These are phyloP conservation scores for Pseudomyrmex concolor DNA, from an alignment of 1,140 invertebrate species.

Conservation along the genomic window DNA sequence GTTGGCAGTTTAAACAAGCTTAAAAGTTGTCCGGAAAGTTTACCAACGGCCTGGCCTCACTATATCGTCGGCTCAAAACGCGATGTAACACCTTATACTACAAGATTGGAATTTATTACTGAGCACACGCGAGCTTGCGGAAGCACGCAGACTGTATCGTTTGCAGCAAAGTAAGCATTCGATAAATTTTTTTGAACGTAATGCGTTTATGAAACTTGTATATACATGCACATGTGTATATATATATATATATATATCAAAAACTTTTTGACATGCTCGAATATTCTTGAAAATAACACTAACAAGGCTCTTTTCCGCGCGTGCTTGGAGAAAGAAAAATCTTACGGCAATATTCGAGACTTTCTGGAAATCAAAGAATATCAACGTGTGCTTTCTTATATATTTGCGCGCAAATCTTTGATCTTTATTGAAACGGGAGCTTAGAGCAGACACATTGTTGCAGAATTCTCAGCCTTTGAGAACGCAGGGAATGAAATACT, in stretches of 20 bases:
- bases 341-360: background rate
- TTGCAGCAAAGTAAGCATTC: background rate
- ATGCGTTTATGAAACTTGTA: background rate
- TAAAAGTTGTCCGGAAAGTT: conserved; percentile 47
- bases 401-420: background rate
- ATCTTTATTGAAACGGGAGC: background rate
- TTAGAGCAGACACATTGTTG: conserved; percentile 7
- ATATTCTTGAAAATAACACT: background rate
- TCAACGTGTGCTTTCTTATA: background rate
- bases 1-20: conserved; percentile 48
- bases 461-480: conserved; percentile 3
- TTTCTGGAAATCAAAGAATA: background rate
- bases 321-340: background rate
- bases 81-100: conserved; percentile 17
- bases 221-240: too few species aligned
- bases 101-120: conserved; percentile 50
- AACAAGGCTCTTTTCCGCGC: background rate
- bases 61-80: conserved; percentile 38
- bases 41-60: conserved; percentile 25
- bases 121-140: background rate
- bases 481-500: conserved; percentile 9
- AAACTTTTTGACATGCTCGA: background rate
- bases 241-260: too few species aligned
- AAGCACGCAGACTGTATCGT: background rate
- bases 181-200: background rate